Evolutionary conservation across 2,888 invertebrate species (phyloP), one percentile per base, ranked within the genome.

Genomic region (Ichneumon xanthorius): DNA sequence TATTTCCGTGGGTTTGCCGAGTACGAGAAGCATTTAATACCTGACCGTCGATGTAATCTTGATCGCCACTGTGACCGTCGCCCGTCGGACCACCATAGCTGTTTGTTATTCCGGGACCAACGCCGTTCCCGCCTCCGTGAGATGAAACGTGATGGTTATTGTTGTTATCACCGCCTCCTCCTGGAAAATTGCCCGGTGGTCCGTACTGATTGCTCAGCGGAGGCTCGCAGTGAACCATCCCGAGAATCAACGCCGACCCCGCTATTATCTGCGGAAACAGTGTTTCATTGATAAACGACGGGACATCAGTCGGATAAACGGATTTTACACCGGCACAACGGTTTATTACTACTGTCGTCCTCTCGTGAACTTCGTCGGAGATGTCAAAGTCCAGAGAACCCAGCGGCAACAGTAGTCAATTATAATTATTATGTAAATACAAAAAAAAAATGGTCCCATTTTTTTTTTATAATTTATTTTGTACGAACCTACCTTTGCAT

Each of bases 41-140:
- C 92, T 93, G 93, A 83, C 90, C 92, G 87, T 93, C 93, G 86
- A 90, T 90, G 88, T 93, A 93, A 89, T 94, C 93, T 87, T 93
- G 93, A 33, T 85, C 81, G 63, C 55, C 70, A 73, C 68, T 73
- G 73, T 72, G 76, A 30, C 79, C 85, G 61, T 81, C 86, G 48
- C 86, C 87, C 70, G 82, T 68, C 77, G 84, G 71, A 70, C 80
- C 86, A 11, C 86, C 86, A 86, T 88, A 86, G 78, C 82, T 85
- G 75, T 85, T 75, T 77, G 85, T 48, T 80, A 82, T 81, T 81
- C 33, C 22, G 26, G 22, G n/a, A 19, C 53, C 53, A 19, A 14
- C 58, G 58, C 22, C 58, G 82, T 81, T 81, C 65, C 79, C 78
- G 22, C 75, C 86, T 65, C 88, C 88, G 45, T 45, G 45, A 45